Percentiles rank a stretch among this genome's conserved stretches.
These are phyloP conservation scores for Fragum fragum DNA, from an alignment of 2,888 invertebrate genomes.

Conservation along the genomic window DNA sequence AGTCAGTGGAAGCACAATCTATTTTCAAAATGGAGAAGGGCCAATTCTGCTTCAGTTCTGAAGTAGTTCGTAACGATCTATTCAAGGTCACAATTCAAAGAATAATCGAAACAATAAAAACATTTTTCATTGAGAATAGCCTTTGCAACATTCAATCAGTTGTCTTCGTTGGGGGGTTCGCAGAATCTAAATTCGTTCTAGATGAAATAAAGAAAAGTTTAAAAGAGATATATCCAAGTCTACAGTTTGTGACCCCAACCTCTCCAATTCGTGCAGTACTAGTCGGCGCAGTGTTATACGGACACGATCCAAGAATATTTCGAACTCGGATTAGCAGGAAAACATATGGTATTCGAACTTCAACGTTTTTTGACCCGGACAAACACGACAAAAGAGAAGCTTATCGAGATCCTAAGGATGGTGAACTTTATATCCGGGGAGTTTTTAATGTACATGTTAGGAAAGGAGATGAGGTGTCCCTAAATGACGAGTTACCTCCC, in stretches of 20 bases:
- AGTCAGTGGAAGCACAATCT: not conserved
- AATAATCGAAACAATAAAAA: conserved; percentile 27
- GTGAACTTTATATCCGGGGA: conserved; percentile 21
- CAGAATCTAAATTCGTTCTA: conserved; percentile 57
- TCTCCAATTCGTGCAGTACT: conserved; percentile 57
- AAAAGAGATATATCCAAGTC: conserved; percentile 13
- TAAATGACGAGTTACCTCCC: not conserved
- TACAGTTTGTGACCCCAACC: conserved; percentile 43
- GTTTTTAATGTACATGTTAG: conserved; percentile 39
- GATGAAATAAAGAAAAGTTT: conserved; percentile 34
- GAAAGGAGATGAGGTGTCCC: conserved; percentile 24
- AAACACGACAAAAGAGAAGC: conserved; percentile 7
- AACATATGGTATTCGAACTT: conserved; percentile 23
- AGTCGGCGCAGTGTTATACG: conserved; percentile 54
- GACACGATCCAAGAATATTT: conserved; percentile 52
- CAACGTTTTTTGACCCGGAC: conserved; percentile 11
- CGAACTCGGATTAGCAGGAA: conserved; percentile 47
- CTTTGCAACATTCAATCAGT: conserved; percentile 26
- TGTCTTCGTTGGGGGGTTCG: conserved; percentile 55
- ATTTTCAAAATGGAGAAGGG: conserved; percentile 23
- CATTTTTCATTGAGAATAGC: conserved; percentile 15
- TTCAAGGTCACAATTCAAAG: conserved; percentile 41
- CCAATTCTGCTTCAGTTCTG: conserved; percentile 40
- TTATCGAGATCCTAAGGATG: not conserved
- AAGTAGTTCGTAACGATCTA: conserved; percentile 28